These are phyloP conservation scores for Drosophila koepferae DNA, from an alignment of 2,888 invertebrate genomes.

Conservation along the genomic window DNA sequence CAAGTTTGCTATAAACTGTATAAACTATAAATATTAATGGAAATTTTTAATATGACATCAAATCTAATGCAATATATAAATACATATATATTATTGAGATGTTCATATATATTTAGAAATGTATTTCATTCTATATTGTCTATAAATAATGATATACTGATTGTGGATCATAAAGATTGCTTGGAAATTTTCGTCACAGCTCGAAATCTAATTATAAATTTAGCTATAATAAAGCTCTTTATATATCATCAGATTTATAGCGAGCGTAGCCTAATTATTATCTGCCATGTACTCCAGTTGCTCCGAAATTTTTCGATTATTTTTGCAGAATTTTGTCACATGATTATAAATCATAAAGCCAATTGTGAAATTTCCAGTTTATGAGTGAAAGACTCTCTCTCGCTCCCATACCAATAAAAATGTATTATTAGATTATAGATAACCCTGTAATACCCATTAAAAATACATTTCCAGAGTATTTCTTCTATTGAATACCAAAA, in stretches of 20 bases:
- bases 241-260: constrained; percentile 6
- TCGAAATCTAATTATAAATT: constrained; percentile 13
- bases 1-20: background rate
- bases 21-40: background rate
- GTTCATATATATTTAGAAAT: background rate
- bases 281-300: background rate
- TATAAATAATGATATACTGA: constrained; percentile 3
- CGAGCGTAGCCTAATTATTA: background rate
- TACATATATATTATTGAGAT: background rate
- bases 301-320: background rate
- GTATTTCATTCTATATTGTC: background rate
- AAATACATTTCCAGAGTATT: constrained; percentile 4
- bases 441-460: background rate
- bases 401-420: background rate
- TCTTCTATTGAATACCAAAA: background rate
- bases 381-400: background rate
- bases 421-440: background rate
- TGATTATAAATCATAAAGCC: constrained; percentile 12
- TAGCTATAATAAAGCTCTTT: constrained; percentile 3
- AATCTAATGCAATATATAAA: background rate
- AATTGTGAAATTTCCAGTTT: constrained; percentile 19
- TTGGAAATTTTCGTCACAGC: background rate
- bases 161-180: constrained; percentile 4
- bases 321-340: constrained; percentile 6
- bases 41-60: background rate